Evolutionary conservation across 2,888 invertebrate genomes (phyloP).

Genomic region (Phasia obesa): DNA sequence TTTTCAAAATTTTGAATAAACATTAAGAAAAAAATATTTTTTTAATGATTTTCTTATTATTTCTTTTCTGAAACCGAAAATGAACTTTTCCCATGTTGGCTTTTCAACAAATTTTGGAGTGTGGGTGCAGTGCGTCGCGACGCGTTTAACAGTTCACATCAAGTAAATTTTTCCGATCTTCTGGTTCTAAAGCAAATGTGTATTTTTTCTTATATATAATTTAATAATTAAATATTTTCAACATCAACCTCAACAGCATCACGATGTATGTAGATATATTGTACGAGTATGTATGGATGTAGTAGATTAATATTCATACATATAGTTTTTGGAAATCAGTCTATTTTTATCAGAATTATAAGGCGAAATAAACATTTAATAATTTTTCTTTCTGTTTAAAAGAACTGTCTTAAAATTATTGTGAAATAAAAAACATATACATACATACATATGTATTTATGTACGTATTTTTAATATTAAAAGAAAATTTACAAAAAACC

Average conservation of each 20-base stretch:
- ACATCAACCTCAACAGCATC: slow-evolving; percentile 36
- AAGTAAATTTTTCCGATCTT: slow-evolving; percentile 55
- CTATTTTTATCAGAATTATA: slow-evolving; percentile 63
- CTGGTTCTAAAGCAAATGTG: slow-evolving; percentile 47
- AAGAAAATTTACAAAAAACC: slow-evolving; percentile 22
- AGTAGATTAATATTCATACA: neutral
- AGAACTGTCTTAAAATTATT: slow-evolving; percentile 74
- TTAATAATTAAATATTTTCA: slow-evolving; percentile 44
- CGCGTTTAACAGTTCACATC: slow-evolving; percentile 76
- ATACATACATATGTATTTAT: no score
- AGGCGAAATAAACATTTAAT: slow-evolving; percentile 49
- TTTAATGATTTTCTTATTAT: slow-evolving; percentile 36
- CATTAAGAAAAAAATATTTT: slow-evolving; percentile 51
- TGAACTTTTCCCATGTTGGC: slow-evolving; percentile 53
- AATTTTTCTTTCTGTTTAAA: slow-evolving; percentile 56
- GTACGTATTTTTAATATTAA: slow-evolving; percentile 63
- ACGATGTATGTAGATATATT: neutral
- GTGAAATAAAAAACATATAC: slow-evolving; percentile 48
- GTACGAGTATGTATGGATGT: slow-evolving; percentile 3
- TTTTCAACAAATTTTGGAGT: slow-evolving; percentile 80
- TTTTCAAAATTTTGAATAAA: slow-evolving; percentile 64
- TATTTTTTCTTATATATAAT: slow-evolving; percentile 5
- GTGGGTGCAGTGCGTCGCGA: slow-evolving; percentile 83
- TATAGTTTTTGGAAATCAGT: slow-evolving; percentile 57
- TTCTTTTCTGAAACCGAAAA: slow-evolving; percentile 39